phyloP scores from a whole-genome alignment of 2,888 invertebrate species.

The Epistrophe eligans region DNA sequence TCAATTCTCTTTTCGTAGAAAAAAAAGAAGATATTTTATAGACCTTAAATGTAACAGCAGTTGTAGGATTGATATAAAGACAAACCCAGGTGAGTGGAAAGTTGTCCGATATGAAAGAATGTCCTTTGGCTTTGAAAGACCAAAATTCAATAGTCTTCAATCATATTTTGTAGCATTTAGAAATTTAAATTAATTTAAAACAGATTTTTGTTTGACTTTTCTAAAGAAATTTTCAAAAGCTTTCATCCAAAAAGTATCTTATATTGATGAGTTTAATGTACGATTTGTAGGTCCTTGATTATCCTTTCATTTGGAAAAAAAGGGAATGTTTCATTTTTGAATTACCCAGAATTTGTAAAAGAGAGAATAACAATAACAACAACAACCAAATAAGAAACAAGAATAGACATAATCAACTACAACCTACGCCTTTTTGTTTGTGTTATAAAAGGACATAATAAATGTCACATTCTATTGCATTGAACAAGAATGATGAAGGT shows the following conservation, averaged over 20 bases:
- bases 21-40: not conserved
- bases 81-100: conserved; percentile 29
- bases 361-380: not conserved
- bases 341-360: not conserved
- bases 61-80: conserved; percentile 30
- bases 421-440: conserved; percentile 5
- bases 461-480: conserved; percentile 2
- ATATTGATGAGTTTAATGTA: not conserved
- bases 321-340: not conserved
- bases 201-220: too few relatives aligned
- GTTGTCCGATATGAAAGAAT: not conserved
- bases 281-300: not conserved
- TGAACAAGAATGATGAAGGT: conserved; percentile 18
- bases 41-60: conserved; percentile 14
- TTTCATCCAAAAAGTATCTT: too few relatives aligned
- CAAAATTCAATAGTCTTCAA: not conserved
- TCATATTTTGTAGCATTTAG: too few relatives aligned
- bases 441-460: conserved; percentile 7
- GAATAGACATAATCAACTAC: not conserved
- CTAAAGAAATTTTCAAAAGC: too few relatives aligned
- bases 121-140: not conserved
- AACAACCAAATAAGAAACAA: too few relatives aligned
- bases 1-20: conserved; percentile 5
- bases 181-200: too few relatives aligned
- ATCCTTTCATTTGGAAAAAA: too few relatives aligned